Conservation (phyloP, 2,888 invertebrate genomes). For the Plemyria rubiginata region DNA sequence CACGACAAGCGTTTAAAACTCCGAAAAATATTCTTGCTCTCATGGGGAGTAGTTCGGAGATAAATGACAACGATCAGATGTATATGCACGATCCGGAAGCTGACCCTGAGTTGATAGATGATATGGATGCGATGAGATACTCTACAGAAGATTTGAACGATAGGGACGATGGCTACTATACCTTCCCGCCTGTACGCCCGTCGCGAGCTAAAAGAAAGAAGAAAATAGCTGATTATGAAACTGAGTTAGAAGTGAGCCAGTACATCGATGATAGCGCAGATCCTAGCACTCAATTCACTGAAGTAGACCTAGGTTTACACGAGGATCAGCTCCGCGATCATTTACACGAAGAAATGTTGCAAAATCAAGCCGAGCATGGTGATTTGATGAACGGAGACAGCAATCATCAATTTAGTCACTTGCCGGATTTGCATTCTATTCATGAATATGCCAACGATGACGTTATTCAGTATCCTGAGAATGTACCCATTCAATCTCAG, state of each 20-base stretch:
- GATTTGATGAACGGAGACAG: constrained; percentile 56
- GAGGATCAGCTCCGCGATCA: constrained; percentile 77
- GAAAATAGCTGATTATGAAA: constrained; percentile 49
- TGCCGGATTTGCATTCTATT: constrained; percentile 70
- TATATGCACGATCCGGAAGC: constrained; percentile 71
- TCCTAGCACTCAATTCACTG: constrained; percentile 75
- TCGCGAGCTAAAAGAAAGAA: constrained; percentile 84
- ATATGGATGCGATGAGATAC: constrained; percentile 66
- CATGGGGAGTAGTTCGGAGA: constrained; percentile 76
- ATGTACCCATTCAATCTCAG: constrained; percentile 71
- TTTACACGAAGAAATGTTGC: constrained; percentile 49
- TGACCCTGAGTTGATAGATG: constrained; percentile 72
- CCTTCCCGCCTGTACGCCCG: constrained; percentile 84
- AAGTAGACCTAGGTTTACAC: constrained; percentile 73
- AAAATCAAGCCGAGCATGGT: constrained; percentile 50
- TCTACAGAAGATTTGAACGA: constrained; percentile 77
- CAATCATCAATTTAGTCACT: constrained; percentile 68
- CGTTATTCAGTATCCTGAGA: constrained; percentile 82
- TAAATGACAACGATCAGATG: constrained; percentile 60
- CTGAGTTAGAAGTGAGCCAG: constrained; percentile 59
- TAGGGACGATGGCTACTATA: constrained; percentile 81
- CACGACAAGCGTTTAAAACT: constrained; percentile 90
- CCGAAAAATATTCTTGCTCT: constrained; percentile 88
- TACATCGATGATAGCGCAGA: constrained; percentile 77
- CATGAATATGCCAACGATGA: constrained; percentile 81